Base-by-base conservation (phyloP, 2,113 vertebrate genomes). In the Callopanchax toddi region DNA sequence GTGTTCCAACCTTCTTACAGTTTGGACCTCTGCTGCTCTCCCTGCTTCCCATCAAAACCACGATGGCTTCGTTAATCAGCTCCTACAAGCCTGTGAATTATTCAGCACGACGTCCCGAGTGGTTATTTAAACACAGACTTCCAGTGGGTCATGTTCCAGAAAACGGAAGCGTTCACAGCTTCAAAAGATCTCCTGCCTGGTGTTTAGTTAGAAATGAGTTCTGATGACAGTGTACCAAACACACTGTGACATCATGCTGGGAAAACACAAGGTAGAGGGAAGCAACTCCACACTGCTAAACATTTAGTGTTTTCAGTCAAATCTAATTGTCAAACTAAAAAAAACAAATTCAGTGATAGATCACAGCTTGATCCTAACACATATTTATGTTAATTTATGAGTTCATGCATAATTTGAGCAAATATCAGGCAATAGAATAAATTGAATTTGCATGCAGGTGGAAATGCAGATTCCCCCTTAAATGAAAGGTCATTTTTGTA, bases 81-180 rank as follows among this genome's bases (percentile, higher is more conserved):
- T 54, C 49, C 63, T 22, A 32, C 60, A 42, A 64, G 12, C 40
- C 2, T 0, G 43, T 81, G 53, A 76, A 82, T 82, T 70, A 81
- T 86, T 79, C 60, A 86, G 61, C 29, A 34, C 37, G 26, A 20
- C 49, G 53, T 67, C 52, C 63, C 52, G 51, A 37, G 53, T 67
- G 39, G 53, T 46, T 60, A 45, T 66, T 66, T 60, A 73, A 61
- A 64, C 21, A 50, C 58, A 46, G 48, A 52, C 58, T 57, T 60
- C 39, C 39, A 37, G 55, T 71, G 36, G 54, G 46, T 68, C 43
- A 56, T 44, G 32, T 40, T 25, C 29, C 46, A 22, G 20, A 63
- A 52, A 81, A 62, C 56, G 63, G 26, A 58, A 71, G 22, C 51
- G 2, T 58, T 61, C 56, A 2, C 40, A 52, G 75, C 51, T 57